Base-by-base conservation (phyloP, 2,888 invertebrate species). In the Abscondita cerata region DNA sequence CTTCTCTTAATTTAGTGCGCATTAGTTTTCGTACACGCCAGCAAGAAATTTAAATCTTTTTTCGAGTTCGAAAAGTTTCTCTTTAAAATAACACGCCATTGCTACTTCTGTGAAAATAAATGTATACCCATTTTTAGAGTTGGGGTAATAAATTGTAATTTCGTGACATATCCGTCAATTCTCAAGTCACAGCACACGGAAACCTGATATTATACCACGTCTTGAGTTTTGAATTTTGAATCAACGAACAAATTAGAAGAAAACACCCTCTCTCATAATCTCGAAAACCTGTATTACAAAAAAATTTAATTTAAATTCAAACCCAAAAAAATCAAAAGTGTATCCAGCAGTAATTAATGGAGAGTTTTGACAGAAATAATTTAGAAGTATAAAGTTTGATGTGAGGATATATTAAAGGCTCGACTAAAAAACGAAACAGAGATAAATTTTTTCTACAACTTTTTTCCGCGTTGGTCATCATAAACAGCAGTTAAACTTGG, bases 401-500 rank as follows among this genome's bases (percentile, higher is more conserved):
- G 16, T 44, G 18, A 44, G 44, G 19, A 19, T n/a, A 44, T 44
- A 44, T 44, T 44, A 44, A 44, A 44, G 19, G 19, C 44, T 44
- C 19, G 25, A 25, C 4, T 2, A 19, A 18, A 44, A 44, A 44
- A 44, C 2, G 25, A 44, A 18, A 11, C 18, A 9, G 44, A 44
- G 18, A 44, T 18, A 18, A 44, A 44, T 44, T 44, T 44, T 16
- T 11, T 44, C 16, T 15, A 2, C 3, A 41, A 44, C 15, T 16
- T 44, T 25, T 25, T 44, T 44, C 18, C n/a, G 18, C 11, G 44
- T 44, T 44, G 44, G 44, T 44, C 16, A 44, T 44, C 44, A 44
- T 44, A 44, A 44, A 44, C 44, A 44, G 44, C 44, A 44, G 44
- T 44, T 44, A 44, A 44, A 44, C 44, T 44, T 44, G 44, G 44